Conservation (phyloP, 2,888 invertebrate genomes). For the Drosophila testacea region DNA sequence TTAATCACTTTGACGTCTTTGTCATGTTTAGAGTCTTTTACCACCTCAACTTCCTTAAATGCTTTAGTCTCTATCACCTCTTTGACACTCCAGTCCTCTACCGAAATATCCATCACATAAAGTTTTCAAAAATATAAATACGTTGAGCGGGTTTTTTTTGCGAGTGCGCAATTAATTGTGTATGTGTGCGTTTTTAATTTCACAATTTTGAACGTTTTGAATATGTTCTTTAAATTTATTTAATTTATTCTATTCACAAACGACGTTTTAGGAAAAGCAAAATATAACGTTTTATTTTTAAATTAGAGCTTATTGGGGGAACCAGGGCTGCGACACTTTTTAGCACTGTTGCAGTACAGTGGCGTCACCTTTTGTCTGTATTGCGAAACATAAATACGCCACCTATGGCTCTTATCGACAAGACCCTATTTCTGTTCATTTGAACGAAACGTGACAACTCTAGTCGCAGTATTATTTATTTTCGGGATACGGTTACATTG, state of each 20-base stretch:
- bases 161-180: slow-evolving; percentile 22
- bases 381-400: too few relatives aligned
- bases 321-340: too few relatives aligned
- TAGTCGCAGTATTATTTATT: background rate
- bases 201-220: slow-evolving; percentile 46
- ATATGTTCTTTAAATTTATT: slow-evolving; percentile 36
- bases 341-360: too few relatives aligned
- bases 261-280: slow-evolving; percentile 45
- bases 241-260: slow-evolving; percentile 27
- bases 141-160: slow-evolving; percentile 26
- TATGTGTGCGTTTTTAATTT: slow-evolving; percentile 46
- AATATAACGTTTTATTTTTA: slow-evolving; percentile 8
- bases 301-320: too few relatives aligned
- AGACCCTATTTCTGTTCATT: too few relatives aligned
- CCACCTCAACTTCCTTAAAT: slow-evolving; percentile 2
- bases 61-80: slow-evolving; percentile 15
- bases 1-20: slow-evolving; percentile 16
- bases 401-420: too few relatives aligned
- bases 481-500: slow-evolving; percentile 36
- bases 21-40: background rate
- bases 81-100: slow-evolving; percentile 15
- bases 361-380: too few relatives aligned
- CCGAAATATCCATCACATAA: slow-evolving; percentile 68
- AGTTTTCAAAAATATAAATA: slow-evolving; percentile 42
- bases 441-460: too few relatives aligned